These are phyloP conservation scores for Trachops cirrhosus DNA, from an alignment of 2,797 vertebrate species.

Conservation along the genomic window DNA sequence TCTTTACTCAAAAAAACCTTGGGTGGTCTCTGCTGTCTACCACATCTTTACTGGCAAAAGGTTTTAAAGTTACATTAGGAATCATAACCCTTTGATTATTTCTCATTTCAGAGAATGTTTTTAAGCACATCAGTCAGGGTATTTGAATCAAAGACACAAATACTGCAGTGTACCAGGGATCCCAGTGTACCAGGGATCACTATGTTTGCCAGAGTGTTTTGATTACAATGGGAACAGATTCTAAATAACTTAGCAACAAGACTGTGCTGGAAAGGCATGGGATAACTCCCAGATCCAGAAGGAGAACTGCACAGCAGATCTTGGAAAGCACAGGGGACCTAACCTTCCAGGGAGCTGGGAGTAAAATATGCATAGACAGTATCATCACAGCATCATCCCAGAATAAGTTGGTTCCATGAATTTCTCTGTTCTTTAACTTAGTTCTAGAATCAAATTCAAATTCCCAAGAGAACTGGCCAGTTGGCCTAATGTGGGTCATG, in stretches of 20 bases:
- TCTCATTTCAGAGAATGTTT: not conserved
- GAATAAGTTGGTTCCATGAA: not conserved
- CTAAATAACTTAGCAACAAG: not conserved
- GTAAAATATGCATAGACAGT: not conserved
- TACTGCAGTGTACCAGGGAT: not conserved
- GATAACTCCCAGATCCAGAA: not conserved
- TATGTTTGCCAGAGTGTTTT: not conserved
- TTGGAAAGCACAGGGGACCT: not conserved
- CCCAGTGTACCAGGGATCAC: rapidly evolving
- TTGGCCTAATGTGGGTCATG: not conserved
- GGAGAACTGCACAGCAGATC: not conserved
- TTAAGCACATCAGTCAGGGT: not conserved
- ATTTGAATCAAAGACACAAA: not conserved
- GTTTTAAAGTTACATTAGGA: not conserved
- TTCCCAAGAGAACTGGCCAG: not conserved
- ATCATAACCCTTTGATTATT: not conserved
- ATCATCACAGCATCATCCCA: not conserved
- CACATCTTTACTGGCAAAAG: not conserved
- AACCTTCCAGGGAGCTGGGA: not conserved
- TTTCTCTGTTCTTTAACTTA: not conserved
- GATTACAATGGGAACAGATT: not conserved
- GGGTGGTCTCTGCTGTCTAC: not conserved
- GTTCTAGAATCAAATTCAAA: not conserved
- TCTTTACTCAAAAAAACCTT: not conserved
- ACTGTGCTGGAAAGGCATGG: not conserved